Evolutionary conservation across 1,140 invertebrate genomes (phyloP), one percentile per base, ranked within the genome.

Genomic region (Heliconius himera): DNA sequence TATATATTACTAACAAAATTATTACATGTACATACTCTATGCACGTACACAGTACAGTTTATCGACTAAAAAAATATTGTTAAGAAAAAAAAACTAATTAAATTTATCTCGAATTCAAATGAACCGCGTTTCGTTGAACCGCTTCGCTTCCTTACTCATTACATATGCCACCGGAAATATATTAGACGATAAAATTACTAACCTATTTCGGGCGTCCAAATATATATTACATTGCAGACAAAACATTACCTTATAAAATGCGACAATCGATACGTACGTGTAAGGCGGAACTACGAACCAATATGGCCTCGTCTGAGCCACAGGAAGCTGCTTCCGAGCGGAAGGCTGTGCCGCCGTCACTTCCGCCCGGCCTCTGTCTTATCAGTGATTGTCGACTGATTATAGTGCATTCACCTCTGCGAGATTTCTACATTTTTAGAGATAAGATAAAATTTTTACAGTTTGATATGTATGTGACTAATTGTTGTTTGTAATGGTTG

Each of bases 261-360:
- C 51, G 77, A 60, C 70, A 73, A 73, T 38, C 71, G 26, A 73
- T 73, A 56, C 74, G 73, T 76, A 76, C 74, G 74, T 76, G 56
- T 76, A 38, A 70, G 56, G 74, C 76, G 81, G 81, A 79, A 77
- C 60, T 16, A 16, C 1, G 26, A 66, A 66, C 73, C 70, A 76
- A 81, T 77, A 73, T 78, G 84, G 77, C 84, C 85, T 88, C 85
- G 87, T 70, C 77, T 81, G 71, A 70, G 74, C 77, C 79, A 71
- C 84, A 89, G 88, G 88, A 89, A 89, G 84, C 83, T 78, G 79
- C 88, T 88, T 89, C 87, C 87, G 85, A 85, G 76, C 88, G 87
- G 88, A 88, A 89, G 76, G 46, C 70, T 22, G 38, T 71, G 81
- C 51, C n/a, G 60, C 16, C 82, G 80, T 81, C 82, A 83, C 73